These are phyloP conservation scores for Sinonovacula constricta DNA, from an alignment of 1,140 invertebrate genomes.

Conservation along the genomic window DNA sequence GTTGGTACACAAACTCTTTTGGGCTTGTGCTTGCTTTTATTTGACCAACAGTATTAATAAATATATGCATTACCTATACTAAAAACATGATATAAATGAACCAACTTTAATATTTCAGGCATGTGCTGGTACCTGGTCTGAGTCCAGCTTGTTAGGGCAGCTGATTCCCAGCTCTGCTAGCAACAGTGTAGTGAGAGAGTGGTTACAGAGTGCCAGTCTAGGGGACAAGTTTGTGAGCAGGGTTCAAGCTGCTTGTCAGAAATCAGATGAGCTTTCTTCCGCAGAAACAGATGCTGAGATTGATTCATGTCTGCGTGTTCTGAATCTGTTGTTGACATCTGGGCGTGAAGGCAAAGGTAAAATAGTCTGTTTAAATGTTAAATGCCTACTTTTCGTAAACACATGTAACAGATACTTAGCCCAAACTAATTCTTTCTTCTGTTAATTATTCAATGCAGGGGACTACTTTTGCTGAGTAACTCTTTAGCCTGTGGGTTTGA, in stretches of 20 bases:
- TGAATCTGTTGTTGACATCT: constrained; percentile 63
- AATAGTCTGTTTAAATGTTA: background rate
- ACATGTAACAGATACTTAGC: too few relatives aligned
- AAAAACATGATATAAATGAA: constrained; percentile 1
- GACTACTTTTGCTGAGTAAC: too few relatives aligned
- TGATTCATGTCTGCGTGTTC: constrained; percentile 41
- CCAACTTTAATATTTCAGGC: too few relatives aligned
- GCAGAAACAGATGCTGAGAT: constrained; percentile 20
- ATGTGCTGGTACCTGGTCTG: background rate
- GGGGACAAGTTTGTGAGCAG: constrained; percentile 57
- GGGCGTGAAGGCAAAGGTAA: constrained; percentile 57
- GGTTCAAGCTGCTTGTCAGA: constrained; percentile 57
- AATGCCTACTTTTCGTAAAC: too few relatives aligned
- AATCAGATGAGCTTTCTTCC: constrained; percentile 28
- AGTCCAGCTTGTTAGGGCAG: constrained; percentile 55
- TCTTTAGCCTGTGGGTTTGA: too few relatives aligned
- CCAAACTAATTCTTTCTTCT: too few relatives aligned
- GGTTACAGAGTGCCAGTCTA: constrained; percentile 60
- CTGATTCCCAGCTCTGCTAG: constrained; percentile 40
- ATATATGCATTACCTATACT: too few relatives aligned
- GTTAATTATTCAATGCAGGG: too few relatives aligned
- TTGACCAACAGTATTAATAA: too few relatives aligned
- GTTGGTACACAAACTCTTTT: too few relatives aligned
- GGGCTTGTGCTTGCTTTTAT: too few relatives aligned
- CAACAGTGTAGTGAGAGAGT: constrained; percentile 47